phyloP scores from a whole-genome alignment of 2,888 invertebrate species.

The Drosophila koepferae region DNA sequence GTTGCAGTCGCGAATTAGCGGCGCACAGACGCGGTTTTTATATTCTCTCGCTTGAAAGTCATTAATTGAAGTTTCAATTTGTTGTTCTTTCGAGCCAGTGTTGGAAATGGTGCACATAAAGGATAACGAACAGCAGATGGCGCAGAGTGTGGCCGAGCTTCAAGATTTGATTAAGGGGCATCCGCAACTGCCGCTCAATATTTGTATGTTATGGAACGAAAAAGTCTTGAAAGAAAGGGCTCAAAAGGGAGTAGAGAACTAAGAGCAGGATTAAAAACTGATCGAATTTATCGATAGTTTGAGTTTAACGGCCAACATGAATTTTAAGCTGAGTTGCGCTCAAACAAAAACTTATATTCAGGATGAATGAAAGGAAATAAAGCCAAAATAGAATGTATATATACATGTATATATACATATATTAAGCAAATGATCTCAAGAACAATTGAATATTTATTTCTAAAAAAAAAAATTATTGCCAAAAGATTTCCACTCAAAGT shows the following conservation, averaged over 20 bases:
- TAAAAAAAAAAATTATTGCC: not conserved
- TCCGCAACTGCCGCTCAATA: slow-evolving; percentile 88
- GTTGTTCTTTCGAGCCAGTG: slow-evolving; percentile 3
- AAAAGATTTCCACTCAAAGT: not conserved
- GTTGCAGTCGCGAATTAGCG: slow-evolving; percentile 79
- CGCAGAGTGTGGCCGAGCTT: slow-evolving; percentile 65
- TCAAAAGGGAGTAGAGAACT: not conserved
- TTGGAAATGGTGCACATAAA: slow-evolving; percentile 60
- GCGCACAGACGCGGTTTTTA: slow-evolving; percentile 66
- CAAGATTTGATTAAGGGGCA: slow-evolving; percentile 88
- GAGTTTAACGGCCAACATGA: not conserved
- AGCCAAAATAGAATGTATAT: not conserved
- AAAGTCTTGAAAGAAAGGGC: not conserved
- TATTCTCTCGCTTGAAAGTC: slow-evolving; percentile 21
- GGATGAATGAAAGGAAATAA: not conserved
- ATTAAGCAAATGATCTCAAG: not conserved
- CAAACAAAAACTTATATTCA: not conserved
- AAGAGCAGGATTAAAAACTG: not conserved
- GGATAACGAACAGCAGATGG: slow-evolving; percentile 63
- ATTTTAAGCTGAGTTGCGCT: not conserved
- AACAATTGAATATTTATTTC: not conserved
- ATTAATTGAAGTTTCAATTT: not conserved
- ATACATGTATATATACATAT: not conserved
- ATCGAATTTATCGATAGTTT: not conserved
- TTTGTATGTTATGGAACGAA: slow-evolving; percentile 86